Base-by-base conservation (phyloP, 2,888 invertebrate species). In the Leptopilina drosophilae region DNA sequence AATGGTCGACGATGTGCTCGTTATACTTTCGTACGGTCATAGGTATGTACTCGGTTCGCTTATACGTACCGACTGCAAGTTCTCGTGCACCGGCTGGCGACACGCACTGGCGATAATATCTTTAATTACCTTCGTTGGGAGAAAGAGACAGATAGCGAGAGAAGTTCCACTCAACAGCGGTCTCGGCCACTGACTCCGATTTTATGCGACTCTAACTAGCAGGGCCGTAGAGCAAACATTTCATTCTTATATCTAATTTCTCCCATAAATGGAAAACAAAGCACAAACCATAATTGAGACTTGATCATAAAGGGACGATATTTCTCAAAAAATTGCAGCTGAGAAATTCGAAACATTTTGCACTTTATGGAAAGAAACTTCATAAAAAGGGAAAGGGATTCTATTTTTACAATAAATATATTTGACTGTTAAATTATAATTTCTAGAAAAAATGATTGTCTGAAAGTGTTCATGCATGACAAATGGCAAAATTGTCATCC, bases 41-140 rank as follows among this genome's bases (percentile, higher is more conserved):
- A 77, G 78, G 69, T 81, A 78, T 81, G 83, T 83, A 84, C 84
- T 56, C 84, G 82, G 66, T 69, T 80, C 78, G 69, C 40, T 20
- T 81, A 69, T 67, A 77, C 78, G 80, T 82, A 81, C 81, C 49
- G 59, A 66, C 77, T 42, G 62, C 73, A 46, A 20, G 80, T 82
- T 77, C 78, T 76, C 83, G 82, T 79, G 81, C 84, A 83, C 82
- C 81, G 84, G 82, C 83, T 84, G 87, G 87, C 88, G 89, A 89
- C 90, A 90, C 89, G 89, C 89, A 89, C 87, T 86, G 85, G 82
- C 86, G 90, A 90, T 90, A 89, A 88, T 90, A 90, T 90, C 90
- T 90, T 89, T 90, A 90, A 90, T 90, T 90, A 89, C 89, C 84
- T 86, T 80, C 67, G 79, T 78, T 42, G 79, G 77, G 64, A 77